phyloP scores from a whole-genome alignment of 2,797 vertebrate species.

The Pangasius macronema region DNA sequence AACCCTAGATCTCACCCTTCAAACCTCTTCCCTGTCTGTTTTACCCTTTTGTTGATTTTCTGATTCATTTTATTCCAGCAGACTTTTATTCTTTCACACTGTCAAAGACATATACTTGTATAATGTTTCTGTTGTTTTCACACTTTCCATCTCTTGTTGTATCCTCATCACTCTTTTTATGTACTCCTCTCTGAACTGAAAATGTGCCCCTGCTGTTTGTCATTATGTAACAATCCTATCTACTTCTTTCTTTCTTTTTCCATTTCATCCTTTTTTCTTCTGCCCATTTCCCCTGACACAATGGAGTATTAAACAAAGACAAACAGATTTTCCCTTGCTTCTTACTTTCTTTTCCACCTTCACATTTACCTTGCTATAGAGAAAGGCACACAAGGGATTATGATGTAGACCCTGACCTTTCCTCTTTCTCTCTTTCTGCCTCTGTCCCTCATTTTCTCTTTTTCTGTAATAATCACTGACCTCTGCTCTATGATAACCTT shows the following conservation, averaged over 20 bases:
- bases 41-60: slow-evolving; percentile 31
- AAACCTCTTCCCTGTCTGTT: slow-evolving; percentile 52
- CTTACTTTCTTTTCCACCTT: slow-evolving; percentile 45
- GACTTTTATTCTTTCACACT: slow-evolving; percentile 14
- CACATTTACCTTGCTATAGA: not conserved
- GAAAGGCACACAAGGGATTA: not conserved
- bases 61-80: slow-evolving; percentile 31
- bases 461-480: not conserved
- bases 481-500: slow-evolving; percentile 31
- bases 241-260: slow-evolving; percentile 32
- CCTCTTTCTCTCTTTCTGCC: not conserved
- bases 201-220: slow-evolving; percentile 68
- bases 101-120: slow-evolving; percentile 17
- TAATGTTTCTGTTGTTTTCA: slow-evolving; percentile 13
- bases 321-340: slow-evolving; percentile 23
- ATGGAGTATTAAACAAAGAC: slow-evolving; percentile 30
- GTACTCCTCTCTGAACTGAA: slow-evolving; percentile 64
- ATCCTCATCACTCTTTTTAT: slow-evolving; percentile 41
- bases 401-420: not conserved
- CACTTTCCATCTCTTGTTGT: not conserved
- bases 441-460: not conserved
- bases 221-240: slow-evolving; percentile 73
- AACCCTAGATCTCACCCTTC: slow-evolving; percentile 67
- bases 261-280: slow-evolving; percentile 20
- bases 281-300: slow-evolving; percentile 49